Evolutionary conservation across 2,888 invertebrate genomes (phyloP).

Genomic region (Sabatieria punctata): DNA sequence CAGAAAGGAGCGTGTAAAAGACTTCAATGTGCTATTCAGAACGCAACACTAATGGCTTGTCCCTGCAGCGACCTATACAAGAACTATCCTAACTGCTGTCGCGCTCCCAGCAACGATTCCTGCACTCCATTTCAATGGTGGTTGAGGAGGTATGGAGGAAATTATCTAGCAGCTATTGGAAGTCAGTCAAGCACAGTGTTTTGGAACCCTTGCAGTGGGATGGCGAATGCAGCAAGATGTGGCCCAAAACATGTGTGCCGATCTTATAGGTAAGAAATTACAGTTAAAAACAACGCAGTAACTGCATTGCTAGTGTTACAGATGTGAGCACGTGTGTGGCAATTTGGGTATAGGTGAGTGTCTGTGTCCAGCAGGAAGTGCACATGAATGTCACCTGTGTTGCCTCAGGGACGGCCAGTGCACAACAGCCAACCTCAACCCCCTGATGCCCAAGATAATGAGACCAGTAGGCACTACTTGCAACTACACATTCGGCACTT

Average conservation of each 20-base stretch:
- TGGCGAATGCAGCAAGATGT: not conserved
- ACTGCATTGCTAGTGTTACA: not conserved
- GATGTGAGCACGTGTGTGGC: not conserved
- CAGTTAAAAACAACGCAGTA: not conserved
- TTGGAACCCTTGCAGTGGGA: not conserved
- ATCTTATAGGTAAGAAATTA: not conserved
- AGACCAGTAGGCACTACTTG: not conserved
- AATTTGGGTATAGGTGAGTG: not conserved
- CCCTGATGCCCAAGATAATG: not conserved
- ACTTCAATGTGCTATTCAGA: not conserved
- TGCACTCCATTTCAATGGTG: constrained; percentile 5
- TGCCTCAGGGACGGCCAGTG: not conserved
- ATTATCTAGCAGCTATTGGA: not conserved
- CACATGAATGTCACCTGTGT: not conserved
- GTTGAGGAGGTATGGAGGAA: not conserved
- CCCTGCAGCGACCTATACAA: not conserved
- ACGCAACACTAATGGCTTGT: not conserved
- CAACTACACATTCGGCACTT: constrained; percentile 3
- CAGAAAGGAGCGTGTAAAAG: not conserved
- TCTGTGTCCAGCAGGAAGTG: not conserved
- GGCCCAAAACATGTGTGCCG: not conserved
- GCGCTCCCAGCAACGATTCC: not conserved
- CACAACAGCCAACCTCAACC: not conserved
- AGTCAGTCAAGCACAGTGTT: no score
- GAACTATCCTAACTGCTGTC: constrained; percentile 3